Percentiles rank a stretch among this genome's conserved stretches.
Evolutionary conservation across 2,888 invertebrate species (phyloP).

Genomic region (Caenorhabditis wallacei): DNA sequence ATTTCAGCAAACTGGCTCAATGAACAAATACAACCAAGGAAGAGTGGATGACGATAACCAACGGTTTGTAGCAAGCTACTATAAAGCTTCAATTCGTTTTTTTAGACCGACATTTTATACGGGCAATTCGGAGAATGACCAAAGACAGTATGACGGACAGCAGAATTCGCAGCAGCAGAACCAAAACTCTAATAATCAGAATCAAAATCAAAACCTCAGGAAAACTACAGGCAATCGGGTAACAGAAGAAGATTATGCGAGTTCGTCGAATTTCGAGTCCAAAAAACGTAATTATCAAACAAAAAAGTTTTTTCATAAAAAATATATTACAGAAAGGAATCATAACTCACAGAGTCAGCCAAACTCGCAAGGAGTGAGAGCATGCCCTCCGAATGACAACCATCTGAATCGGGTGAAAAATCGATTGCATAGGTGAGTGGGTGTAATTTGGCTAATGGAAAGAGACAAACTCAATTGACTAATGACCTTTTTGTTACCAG

Average conservation of each 20-base stretch:
- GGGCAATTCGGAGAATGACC: conserved; percentile 48
- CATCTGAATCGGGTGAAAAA: conserved; percentile 65
- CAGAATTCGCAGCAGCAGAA: conserved; percentile 26
- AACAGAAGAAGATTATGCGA: conserved; percentile 66
- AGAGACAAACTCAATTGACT: conserved; percentile 49
- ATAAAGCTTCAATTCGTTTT: neutral
- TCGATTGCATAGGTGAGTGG: conserved; percentile 64
- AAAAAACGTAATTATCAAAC: conserved; percentile 64
- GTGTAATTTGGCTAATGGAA: conserved; percentile 52
- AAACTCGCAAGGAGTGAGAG: conserved; percentile 59
- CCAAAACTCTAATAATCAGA: conserved; percentile 32
- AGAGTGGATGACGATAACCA: conserved; percentile 56
- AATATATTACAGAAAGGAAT: conserved; percentile 55
- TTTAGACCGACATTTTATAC: conserved; percentile 54
- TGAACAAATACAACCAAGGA: conserved; percentile 55
- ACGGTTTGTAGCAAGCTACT: conserved; percentile 34
- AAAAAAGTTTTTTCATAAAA: neutral
- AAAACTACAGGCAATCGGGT: conserved; percentile 58
- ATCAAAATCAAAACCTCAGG: conserved; percentile 47
- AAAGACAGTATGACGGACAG: conserved; percentile 31
- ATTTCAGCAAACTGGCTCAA: conserved; percentile 53
- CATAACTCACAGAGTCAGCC: conserved; percentile 51
- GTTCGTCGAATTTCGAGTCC: conserved; percentile 58
- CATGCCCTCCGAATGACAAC: conserved; percentile 61
- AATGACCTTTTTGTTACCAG: conserved; percentile 39